Percentiles rank a stretch among this genome's conserved stretches.
Conservation (phyloP, 2,113 vertebrate genomes). For the Mola mola region DNA sequence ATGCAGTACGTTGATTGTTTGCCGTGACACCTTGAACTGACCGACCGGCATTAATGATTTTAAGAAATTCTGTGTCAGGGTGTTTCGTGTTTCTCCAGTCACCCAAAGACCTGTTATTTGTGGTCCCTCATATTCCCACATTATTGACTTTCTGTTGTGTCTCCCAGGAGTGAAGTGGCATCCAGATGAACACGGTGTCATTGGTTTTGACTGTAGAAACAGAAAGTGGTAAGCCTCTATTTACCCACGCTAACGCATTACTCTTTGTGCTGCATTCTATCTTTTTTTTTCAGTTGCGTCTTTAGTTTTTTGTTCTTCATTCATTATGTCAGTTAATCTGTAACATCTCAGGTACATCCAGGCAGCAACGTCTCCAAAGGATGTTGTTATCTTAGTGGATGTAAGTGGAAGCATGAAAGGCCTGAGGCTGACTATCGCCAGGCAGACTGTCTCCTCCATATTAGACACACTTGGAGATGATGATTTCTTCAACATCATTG, state of each 20-base stretch:
- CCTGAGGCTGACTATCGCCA: conserved; percentile 94
- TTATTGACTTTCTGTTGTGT: background rate
- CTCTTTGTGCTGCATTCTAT: background rate
- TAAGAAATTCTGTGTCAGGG: background rate
- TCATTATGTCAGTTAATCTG: background rate
- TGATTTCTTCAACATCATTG: conserved; percentile 99
- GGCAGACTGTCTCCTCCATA: conserved; percentile 97
- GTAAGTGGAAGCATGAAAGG: conserved; percentile 99
- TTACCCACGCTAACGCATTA: too few species aligned
- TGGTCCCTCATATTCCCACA: background rate
- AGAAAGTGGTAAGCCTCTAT: conserved; percentile 89
- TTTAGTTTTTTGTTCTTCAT: background rate
- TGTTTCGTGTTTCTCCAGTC: background rate
- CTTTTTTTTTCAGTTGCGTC: background rate
- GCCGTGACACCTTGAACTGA: too few species aligned
- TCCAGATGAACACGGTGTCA: conserved; percentile 96
- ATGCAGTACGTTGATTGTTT: too few species aligned
- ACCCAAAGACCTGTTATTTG: too few species aligned
- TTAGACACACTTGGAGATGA: conserved; percentile 98
- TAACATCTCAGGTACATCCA: conserved; percentile 91
- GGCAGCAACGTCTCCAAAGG: conserved; percentile 97
- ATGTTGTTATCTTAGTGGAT: conserved; percentile 96
- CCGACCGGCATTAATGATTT: too few species aligned
- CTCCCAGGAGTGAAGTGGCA: conserved; percentile 95
- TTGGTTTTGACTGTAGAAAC: conserved; percentile 98